These are phyloP conservation scores for human (Homo sapiens) DNA, from an alignment of 2,113 vertebrate species.

Conservation along the genomic window GRCh38 chr7:89126001-89126500, in stretches of 20 bases:
- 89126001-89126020: not conserved
- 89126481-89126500: not conserved
- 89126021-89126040: not conserved
- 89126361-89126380: not conserved
- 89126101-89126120: not conserved
- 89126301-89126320: not conserved
- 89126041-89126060: not conserved
- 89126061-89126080: not conserved
- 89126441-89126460: not conserved
- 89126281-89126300: not conserved
- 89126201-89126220: not conserved
- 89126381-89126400: not conserved
- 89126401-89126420: not conserved
- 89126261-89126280: not conserved
- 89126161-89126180: not conserved
- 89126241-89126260: not conserved
- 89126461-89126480: not conserved
- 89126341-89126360: not conserved
- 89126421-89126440: not conserved
- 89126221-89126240: not conserved
- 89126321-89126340: not conserved
- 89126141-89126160: not conserved
- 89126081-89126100: not conserved
- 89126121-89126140: not conserved
- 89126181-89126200: not conserved